Conservation (phyloP, 2,797 vertebrate species). For the Amazona ochrocephala region DNA sequence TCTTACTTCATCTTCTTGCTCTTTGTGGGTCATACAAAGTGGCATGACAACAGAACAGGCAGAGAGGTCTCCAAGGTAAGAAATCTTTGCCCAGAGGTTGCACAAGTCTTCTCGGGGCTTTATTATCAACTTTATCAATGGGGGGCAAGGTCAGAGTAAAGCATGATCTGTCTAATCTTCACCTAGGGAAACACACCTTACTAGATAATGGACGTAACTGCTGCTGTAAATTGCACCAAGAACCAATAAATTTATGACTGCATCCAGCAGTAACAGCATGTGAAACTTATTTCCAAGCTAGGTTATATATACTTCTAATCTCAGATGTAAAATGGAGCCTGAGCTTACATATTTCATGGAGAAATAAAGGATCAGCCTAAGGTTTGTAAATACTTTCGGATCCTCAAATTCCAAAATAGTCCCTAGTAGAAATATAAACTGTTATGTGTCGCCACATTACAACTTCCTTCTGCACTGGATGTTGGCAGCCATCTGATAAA, state of each 20-base stretch:
- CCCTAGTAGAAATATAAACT: not conserved
- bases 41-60: not conserved
- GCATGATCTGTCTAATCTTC: not conserved
- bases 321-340: not conserved
- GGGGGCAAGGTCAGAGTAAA: not conserved
- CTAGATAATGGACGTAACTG: not conserved
- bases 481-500: not conserved
- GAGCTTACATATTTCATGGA: not conserved
- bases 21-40: fast-evolving
- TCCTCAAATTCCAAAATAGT: not conserved
- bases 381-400: not conserved
- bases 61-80: not conserved
- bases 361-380: not conserved
- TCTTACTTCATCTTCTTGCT: not conserved
- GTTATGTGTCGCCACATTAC: not conserved
- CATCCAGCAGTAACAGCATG: not conserved
- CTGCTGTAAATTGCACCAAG: not conserved
- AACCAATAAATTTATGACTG: not conserved
- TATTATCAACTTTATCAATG: not conserved
- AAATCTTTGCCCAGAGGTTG: not conserved
- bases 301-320: not conserved
- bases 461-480: not conserved
- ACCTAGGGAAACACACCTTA: not conserved
- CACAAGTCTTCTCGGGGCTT: not conserved
- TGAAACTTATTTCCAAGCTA: not conserved